Base-by-base conservation (phyloP, 1,140 invertebrate genomes). In the Dendroctonus ponderosae region DNA sequence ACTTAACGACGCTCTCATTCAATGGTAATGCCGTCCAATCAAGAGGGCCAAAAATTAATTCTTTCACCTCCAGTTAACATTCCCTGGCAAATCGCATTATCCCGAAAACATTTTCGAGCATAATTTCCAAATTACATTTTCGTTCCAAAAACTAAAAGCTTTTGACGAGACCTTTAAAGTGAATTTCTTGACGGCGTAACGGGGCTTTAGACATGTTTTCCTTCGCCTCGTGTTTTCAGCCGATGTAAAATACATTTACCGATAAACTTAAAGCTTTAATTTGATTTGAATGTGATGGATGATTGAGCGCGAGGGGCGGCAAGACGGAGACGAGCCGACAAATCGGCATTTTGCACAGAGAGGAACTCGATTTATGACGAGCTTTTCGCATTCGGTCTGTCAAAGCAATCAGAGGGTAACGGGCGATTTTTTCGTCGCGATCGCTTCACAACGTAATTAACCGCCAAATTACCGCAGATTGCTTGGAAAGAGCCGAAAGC, bases 191-290 rank as follows among this genome's bases (percentile, higher is more conserved):
- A 26, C 26, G 26, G 26, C 14, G 12, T 39, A 39, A 26, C 61
- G 50, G 42, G 50, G 38, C 38, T 63, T 44, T 38, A 15, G 11
- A 51, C 61, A 37, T 54, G 50, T 63, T 62, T 52, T 62, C 49
- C 59, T 62, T 60, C 38, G 9, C 43, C 50, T 14, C 46, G 9
- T 44, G 43, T 64, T 56, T 44, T 7, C 38, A 37, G 9, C 12
- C 11, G 43, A 58, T 66, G 63, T 38, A 61, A 66, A 66, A 66
- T 51, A 66, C 63, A 59, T 66, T 66, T 66, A 51, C 53, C 63
- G 63, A 66, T 66, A 66, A 58, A 66, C 63, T 66, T 66, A 66
- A 66, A 58, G 63, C 63, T 59, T 66, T 66, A 66, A 66, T 66
- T 49, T 43, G 56, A 66, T 66, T 66, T 58, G 63, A 66, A 66